These are phyloP conservation scores for Amblyornis subalaris DNA, from an alignment of 2,113 vertebrate species.

Conservation along the genomic window DNA sequence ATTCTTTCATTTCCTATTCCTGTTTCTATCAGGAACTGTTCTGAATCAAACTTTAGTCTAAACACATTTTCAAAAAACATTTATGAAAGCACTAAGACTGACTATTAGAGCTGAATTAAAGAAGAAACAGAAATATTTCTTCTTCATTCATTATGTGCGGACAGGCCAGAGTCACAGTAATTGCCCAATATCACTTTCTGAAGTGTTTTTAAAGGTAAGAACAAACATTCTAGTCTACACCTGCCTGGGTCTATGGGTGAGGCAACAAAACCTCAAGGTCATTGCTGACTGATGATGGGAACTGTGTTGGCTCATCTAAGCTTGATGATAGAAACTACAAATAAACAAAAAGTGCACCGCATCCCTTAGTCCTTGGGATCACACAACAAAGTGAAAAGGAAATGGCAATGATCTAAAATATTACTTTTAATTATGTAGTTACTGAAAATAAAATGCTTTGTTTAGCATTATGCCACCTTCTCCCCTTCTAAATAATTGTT, in stretches of 20 bases:
- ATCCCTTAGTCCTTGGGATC: background rate
- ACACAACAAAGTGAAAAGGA: background rate
- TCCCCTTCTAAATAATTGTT: background rate
- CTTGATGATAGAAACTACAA: background rate
- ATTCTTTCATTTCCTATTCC: background rate
- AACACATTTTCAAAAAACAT: background rate
- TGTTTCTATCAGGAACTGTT: background rate
- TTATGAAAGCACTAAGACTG: background rate
- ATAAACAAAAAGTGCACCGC: background rate
- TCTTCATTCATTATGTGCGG: background rate
- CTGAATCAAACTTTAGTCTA: background rate
- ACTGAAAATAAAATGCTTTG: background rate
- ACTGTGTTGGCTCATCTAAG: constrained; percentile 1
- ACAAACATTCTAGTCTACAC: constrained; percentile 10
- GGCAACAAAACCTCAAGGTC: constrained; percentile 22
- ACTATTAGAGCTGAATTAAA: background rate
- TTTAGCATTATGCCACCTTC: background rate
- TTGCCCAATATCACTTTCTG: background rate
- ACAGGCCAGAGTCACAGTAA: background rate
- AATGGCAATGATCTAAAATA: background rate
- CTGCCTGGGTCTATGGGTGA: constrained; percentile 3
- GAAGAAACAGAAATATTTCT: background rate
- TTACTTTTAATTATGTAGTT: background rate
- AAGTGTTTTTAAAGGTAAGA: background rate
- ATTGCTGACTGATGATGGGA: background rate